phyloP scores from a whole-genome alignment of 2,797 vertebrate genomes.

The Phrynocephalus guinanensis region DNA sequence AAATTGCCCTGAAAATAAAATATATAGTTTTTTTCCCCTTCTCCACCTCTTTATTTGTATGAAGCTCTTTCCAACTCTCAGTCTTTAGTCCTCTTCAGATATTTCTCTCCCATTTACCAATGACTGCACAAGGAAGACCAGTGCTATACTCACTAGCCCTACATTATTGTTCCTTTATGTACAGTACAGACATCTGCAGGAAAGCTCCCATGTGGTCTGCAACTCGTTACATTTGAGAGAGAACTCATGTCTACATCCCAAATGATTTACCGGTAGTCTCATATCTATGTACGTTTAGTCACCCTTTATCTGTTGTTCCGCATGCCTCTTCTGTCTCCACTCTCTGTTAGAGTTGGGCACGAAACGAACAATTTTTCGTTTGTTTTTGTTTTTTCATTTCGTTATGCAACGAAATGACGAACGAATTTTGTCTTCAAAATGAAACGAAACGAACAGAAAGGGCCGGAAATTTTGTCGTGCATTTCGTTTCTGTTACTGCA shows the following conservation, averaged over 20 bases:
- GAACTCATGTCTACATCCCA: neutral
- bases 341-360: too few relatives aligned
- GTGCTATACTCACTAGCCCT: neutral
- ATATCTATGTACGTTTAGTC: neutral
- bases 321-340: too few relatives aligned
- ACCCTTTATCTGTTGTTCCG: neutral
- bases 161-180: too few relatives aligned
- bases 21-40: neutral
- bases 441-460: too few relatives aligned
- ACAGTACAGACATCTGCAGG: neutral
- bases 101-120: neutral
- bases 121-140: neutral
- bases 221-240: too few relatives aligned
- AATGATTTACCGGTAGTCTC: neutral
- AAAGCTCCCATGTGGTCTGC: too few relatives aligned
- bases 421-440: too few relatives aligned
- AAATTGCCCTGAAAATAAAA: neutral
- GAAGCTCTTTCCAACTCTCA: neutral
- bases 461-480: too few relatives aligned
- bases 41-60: neutral
- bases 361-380: too few relatives aligned
- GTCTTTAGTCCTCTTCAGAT: neutral
- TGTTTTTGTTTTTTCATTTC: too few relatives aligned
- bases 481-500: too few relatives aligned
- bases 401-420: too few relatives aligned